These are phyloP conservation scores for Anguilla rostrata DNA, from an alignment of 2,113 vertebrate genomes.

Conservation along the genomic window DNA sequence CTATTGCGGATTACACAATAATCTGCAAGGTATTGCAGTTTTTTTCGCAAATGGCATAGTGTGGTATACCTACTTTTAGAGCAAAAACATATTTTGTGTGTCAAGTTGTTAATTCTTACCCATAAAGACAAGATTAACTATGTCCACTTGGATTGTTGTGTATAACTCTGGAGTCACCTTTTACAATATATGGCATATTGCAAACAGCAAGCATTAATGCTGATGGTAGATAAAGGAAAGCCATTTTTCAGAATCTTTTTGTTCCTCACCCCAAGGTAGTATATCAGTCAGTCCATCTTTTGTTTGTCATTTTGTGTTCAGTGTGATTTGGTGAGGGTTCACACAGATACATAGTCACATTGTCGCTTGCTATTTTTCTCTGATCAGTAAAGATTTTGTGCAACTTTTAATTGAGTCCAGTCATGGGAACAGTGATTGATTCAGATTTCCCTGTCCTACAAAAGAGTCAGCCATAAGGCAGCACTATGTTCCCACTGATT, in stretches of 20 bases:
- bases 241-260: slow-evolving; percentile 69
- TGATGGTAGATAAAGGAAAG: slow-evolving; percentile 56
- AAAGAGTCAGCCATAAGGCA: slow-evolving; percentile 87
- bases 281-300: slow-evolving; percentile 69
- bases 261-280: slow-evolving; percentile 63
- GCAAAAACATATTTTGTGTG: slow-evolving; percentile 28
- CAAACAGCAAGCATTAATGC: slow-evolving; percentile 55
- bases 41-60: no score
- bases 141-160: not conserved
- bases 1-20: not conserved
- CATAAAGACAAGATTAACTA: no score
- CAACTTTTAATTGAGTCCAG: slow-evolving; percentile 82
- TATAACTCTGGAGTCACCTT: not conserved
- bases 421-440: slow-evolving; percentile 86
- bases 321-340: slow-evolving; percentile 57
- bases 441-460: slow-evolving; percentile 75
- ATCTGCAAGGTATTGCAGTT: no score
- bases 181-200: slow-evolving; percentile 31
- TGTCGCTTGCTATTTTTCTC: slow-evolving; percentile 65
- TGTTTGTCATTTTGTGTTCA: slow-evolving; percentile 70
- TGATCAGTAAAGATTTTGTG: slow-evolving; percentile 68
- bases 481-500: slow-evolving; percentile 69
- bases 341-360: slow-evolving; percentile 56
- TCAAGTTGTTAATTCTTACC: slow-evolving; percentile 41
- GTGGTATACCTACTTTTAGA: slow-evolving; percentile 37